Evolutionary conservation across 2,113 vertebrate genomes (phyloP), one percentile per base, ranked within the genome.

Genomic region (Amphiprion percula): DNA sequence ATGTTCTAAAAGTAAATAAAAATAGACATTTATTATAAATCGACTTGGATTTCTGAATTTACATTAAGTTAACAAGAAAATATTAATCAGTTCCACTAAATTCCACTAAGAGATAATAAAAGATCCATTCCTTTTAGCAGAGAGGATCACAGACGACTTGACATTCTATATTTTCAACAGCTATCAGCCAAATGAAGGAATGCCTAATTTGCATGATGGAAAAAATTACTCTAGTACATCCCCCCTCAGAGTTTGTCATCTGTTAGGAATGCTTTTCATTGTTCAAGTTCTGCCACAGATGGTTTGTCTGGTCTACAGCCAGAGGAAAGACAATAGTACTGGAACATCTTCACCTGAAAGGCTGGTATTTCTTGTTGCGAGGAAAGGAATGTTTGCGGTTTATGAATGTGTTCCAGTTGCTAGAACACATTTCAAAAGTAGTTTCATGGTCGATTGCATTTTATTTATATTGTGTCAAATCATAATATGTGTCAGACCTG

Each of bases 331-430:
- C 30, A 28, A 72, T 41, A 65, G 30, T 21, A 21, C 19, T 37
- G 19, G 59, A 68, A 79, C 52, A 49, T 61, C 55, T 68, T 61
- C 1, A 23, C 55, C n/a, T 59, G 19, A 49, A 21, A 69, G 21
- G 12, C 41, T 52, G 41, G 37, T 63, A 53, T 62, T 74, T 80
- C 80, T 49, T 46, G 60, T 59, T 69, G 12, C 52, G 41, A 21
- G 14, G 6, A 11, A 41, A 24, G 52, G 46, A 59, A 67, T 74
- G 49, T 61, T 62, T 68, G 53, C 39, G 30, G 39, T 11, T 17
- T 28, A 1, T 10, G 50, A 60, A 23, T 65, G 58, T 3, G 21
- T 70, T 66, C 47, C 10, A 63, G 10, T n/a, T 64, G n/a, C 37
- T 21, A 55, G 14, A n/a, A 54, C 33, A 69, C 41, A 33, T 74